phyloP scores from a whole-genome alignment of 2,113 vertebrate species.

The Panurus biarmicus region DNA sequence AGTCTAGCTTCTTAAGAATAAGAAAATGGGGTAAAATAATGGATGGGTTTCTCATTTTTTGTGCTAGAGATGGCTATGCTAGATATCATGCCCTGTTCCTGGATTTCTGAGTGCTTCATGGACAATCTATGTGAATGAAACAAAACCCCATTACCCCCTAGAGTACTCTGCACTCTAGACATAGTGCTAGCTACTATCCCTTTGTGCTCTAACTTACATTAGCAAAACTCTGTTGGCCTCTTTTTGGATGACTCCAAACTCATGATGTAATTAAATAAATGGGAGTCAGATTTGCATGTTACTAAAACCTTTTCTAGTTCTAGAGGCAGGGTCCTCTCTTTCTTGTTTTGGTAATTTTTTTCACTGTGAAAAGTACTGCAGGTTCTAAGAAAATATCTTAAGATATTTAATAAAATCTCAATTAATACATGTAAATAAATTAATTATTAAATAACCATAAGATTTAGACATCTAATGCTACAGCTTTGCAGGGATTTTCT shows the following conservation, averaged over 20 bases:
- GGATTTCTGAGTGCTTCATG: not conserved
- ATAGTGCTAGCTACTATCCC: not conserved
- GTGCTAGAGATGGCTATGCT: not conserved
- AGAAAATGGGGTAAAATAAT: not conserved
- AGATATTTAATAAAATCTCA: not conserved
- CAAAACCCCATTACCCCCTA: rapidly evolving
- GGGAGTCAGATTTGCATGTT: not conserved
- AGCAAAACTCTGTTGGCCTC: not conserved
- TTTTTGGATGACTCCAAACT: not conserved
- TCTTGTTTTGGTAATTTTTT: not conserved
- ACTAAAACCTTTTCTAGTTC: not conserved
- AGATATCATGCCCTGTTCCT: not conserved
- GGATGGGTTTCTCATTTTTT: rapidly evolving
- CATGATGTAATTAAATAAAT: not conserved
- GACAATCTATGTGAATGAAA: not conserved
- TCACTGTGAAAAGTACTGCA: not conserved
- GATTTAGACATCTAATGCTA: not conserved
- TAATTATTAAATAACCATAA: not conserved
- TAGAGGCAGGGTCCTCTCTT: not conserved
- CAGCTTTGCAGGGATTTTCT: not conserved
- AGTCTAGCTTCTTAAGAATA: not conserved
- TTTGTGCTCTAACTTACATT: not conserved
- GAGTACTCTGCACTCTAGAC: not conserved
- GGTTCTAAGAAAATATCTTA: not conserved
- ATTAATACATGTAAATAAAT: not conserved